These are phyloP conservation scores for Microctenopoma stevenorrisi DNA, from an alignment of 2,797 vertebrate species.

Conservation along the genomic window DNA sequence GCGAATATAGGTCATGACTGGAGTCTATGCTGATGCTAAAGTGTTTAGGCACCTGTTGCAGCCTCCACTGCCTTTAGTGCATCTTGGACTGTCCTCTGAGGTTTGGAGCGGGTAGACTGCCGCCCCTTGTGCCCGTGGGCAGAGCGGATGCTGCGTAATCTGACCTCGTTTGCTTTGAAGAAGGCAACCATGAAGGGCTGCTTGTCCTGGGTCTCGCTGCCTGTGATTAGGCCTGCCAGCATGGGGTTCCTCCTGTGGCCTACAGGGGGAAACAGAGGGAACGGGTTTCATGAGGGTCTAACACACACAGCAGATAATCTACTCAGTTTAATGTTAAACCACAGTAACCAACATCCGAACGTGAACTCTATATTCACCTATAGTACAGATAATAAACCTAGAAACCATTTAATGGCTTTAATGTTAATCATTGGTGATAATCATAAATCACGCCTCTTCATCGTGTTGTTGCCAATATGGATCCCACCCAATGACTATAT, in stretches of 20 bases:
- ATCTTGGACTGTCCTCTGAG: slow-evolving; percentile 89
- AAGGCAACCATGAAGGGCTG: slow-evolving; percentile 97
- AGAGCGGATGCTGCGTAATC: slow-evolving; percentile 91
- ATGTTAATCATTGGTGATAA: neutral
- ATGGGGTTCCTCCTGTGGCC: slow-evolving; percentile 90
- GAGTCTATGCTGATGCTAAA: neutral
- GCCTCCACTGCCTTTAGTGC: slow-evolving; percentile 88
- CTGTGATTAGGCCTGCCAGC: slow-evolving; percentile 87
- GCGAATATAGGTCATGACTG: neutral
- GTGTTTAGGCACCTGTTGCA: slow-evolving; percentile 78
- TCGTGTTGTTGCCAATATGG: neutral
- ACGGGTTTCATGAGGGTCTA: neutral
- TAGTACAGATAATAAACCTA: no score
- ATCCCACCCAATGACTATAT: neutral
- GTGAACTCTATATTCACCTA: no score
- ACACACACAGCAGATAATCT: slow-evolving; percentile 1
- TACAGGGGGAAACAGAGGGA: slow-evolving; percentile 68
- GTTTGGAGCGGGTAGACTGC: slow-evolving; percentile 89
- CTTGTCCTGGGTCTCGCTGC: slow-evolving; percentile 89
- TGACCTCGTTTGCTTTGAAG: slow-evolving; percentile 94
- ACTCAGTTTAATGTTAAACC: no score
- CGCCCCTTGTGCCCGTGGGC: slow-evolving; percentile 86
- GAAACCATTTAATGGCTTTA: no score
- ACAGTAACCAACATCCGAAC: no score
- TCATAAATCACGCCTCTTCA: slow-evolving; percentile 3